Percentiles rank a stretch among this genome's conserved stretches.
Conservation (phyloP, 2,113 vertebrate genomes). For the Oreochromis niloticus region DNA sequence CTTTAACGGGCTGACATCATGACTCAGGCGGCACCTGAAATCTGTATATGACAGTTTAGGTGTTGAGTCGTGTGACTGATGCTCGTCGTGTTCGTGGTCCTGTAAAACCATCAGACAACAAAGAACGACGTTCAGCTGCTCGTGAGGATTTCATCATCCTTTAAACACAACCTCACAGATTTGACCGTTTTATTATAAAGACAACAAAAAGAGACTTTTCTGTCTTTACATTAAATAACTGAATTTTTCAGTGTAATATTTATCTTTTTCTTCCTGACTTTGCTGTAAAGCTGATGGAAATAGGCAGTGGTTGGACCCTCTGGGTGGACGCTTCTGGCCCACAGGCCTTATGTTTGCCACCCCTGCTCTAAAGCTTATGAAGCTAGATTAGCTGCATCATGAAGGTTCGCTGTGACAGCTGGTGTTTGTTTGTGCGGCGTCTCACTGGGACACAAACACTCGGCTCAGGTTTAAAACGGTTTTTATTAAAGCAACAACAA, state of each 20-base stretch:
- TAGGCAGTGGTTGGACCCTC: neutral
- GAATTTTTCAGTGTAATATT: neutral
- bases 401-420: neutral
- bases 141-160: neutral
- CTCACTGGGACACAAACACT: neutral
- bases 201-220: neutral
- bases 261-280: neutral
- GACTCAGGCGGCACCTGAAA: neutral
- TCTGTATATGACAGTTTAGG: neutral
- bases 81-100: neutral
- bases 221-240: neutral
- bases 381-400: neutral
- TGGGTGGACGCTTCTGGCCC: neutral
- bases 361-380: neutral
- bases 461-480: neutral
- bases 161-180: neutral
- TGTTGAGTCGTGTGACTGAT: neutral
- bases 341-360: neutral
- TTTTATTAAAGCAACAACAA: neutral
- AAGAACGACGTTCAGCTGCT: neutral
- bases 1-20: neutral
- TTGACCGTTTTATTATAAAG: neutral
- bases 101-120: neutral
- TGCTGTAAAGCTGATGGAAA: neutral
- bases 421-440: neutral